Evolutionary conservation across 2,888 invertebrate species (phyloP), one percentile per base, ranked within the genome.

Genomic region (Drosophila testacea): DNA sequence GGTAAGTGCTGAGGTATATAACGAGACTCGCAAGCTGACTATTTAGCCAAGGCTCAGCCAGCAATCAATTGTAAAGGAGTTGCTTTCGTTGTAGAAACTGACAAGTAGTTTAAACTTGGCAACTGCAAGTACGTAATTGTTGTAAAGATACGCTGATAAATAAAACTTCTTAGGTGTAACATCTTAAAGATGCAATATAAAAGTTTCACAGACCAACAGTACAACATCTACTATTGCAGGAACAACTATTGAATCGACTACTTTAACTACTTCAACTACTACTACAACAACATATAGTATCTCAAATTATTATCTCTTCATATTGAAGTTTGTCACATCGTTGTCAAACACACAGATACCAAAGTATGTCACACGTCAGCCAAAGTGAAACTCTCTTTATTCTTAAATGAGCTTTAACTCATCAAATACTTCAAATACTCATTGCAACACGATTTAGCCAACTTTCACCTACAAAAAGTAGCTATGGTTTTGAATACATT

Each of bases 321-420:
- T 7, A 38, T 51, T 51, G n/a, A 27, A 9, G 27, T 51, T 38
- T 32, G 32, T 48, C 32, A 48, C 48, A 48, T 48, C 16, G 36
- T 6, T 38, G 38, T 51, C 11, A 48, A 46, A 4, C 32, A 46
- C 32, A 30, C 13, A n/a, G 36, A 30, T 51, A 51, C 22, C 4
- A 50, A 75, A 73, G 60, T 76, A 28, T 76, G 75, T 76, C 75
- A 77, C 68, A 70, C 56, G 63, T 52, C 51, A 42, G 56, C 7
- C 38, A 56, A 56, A 63, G 75, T 63, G 75, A 75, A 75, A 75
- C 59, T 73, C 63, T 68, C 64, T 73, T 64, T 60, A 78, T 68
- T 76, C 68, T 78, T 67, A 16, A 22, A 39, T 48, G 48, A 56
- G 57, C 44, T 34, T 16, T 1, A 34, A 32, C 56, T 76, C 32